Evolutionary conservation across 2,888 invertebrate species (phyloP).

Genomic region (Galerucella calmariensis): DNA sequence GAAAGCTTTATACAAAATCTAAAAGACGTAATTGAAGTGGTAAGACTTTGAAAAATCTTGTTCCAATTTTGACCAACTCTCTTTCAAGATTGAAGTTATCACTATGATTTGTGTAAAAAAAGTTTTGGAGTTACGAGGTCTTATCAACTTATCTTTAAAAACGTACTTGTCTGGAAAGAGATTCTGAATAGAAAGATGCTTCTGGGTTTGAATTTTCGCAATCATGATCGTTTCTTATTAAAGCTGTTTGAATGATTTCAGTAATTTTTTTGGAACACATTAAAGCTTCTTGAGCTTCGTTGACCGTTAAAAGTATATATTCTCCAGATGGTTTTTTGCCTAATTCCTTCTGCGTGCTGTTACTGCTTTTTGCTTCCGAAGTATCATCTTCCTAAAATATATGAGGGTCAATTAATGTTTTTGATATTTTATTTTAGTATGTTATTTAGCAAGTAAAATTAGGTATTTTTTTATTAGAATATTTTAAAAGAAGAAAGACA

Average conservation of each 20-base stretch:
- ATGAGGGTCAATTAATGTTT: neutral
- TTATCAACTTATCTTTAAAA: neutral
- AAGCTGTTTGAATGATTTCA: constrained; percentile 62
- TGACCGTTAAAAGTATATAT: constrained; percentile 56
- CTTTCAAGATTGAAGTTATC: too few relatives aligned
- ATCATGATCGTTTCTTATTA: constrained; percentile 57
- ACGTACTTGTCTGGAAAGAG: constrained; percentile 51
- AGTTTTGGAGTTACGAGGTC: too few relatives aligned
- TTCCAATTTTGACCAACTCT: too few relatives aligned
- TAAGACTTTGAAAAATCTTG: too few relatives aligned
- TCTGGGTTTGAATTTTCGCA: constrained; percentile 57
- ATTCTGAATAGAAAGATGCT: constrained; percentile 59
- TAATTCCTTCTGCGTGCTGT: constrained; percentile 61
- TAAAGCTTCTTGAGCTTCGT: constrained; percentile 61
- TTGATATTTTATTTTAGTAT: too few relatives aligned
- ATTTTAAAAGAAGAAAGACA: too few relatives aligned
- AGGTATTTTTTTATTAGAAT: neutral
- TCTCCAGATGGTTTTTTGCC: constrained; percentile 57
- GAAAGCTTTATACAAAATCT: too few relatives aligned
- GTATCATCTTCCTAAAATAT: constrained; percentile 55
- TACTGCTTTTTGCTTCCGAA: constrained; percentile 61
- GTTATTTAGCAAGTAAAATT: neutral
- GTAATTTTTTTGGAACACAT: constrained; percentile 61
- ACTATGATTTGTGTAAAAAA: too few relatives aligned
- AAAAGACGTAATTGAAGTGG: too few relatives aligned